phyloP scores from a whole-genome alignment of 2,113 vertebrate species.

The Phyllostomus discolor region DNA sequence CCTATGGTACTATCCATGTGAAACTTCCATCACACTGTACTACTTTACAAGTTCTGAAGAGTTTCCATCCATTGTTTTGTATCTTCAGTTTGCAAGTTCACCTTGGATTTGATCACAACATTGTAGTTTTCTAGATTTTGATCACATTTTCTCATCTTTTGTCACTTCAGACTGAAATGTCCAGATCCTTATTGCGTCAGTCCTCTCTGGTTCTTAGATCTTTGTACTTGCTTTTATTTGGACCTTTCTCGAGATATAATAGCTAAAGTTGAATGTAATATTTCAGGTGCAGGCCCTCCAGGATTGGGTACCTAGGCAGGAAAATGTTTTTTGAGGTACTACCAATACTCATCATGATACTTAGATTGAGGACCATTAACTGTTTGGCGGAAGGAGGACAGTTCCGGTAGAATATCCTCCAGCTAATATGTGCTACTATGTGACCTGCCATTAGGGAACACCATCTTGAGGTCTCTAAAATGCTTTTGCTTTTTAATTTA shows the following conservation, averaged over 20 bases:
- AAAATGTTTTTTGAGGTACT: background rate
- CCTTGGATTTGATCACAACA: background rate
- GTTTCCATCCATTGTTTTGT: background rate
- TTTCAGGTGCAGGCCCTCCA: background rate
- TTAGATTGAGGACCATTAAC: background rate
- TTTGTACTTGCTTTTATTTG: background rate
- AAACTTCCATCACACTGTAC: background rate
- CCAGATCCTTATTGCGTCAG: background rate
- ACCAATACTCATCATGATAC: background rate
- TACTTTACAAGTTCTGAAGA: background rate
- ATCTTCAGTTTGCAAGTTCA: background rate
- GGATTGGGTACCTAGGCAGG: background rate
- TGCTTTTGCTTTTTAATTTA: background rate
- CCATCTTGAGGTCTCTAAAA: background rate
- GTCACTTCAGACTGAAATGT: background rate
- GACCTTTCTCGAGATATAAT: background rate
- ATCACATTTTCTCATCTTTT: background rate
- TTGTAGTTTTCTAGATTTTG: conserved; percentile 18
- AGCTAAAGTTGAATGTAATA: background rate
- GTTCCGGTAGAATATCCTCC: background rate
- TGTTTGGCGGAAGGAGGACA: background rate
- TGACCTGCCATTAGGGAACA: background rate
- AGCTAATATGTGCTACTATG: background rate
- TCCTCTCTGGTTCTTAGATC: background rate
- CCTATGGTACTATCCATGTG: background rate